These are phyloP conservation scores for Trachelus stipa DNA, from an alignment of 2,888 invertebrate genomes.

Conservation along the genomic window DNA sequence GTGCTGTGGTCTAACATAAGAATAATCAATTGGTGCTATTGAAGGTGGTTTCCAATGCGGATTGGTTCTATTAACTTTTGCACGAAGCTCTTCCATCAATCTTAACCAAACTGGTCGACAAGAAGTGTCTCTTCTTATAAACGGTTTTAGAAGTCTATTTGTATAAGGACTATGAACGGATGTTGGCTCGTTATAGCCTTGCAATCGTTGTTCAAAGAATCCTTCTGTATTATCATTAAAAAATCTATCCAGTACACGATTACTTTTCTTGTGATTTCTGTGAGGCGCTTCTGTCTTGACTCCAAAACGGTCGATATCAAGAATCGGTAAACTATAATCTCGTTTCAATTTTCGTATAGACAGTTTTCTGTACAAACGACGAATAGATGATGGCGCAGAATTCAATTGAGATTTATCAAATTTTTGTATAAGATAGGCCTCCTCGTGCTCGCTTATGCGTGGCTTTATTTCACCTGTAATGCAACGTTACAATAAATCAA, in stretches of 20 bases:
- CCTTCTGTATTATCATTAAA: slow-evolving; percentile 43
- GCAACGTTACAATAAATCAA: slow-evolving; percentile 8
- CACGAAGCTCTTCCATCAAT: slow-evolving; percentile 75
- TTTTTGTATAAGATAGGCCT: slow-evolving; percentile 64
- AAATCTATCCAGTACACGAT: slow-evolving; percentile 57
- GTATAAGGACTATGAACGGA: slow-evolving; percentile 79
- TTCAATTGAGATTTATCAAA: slow-evolving; percentile 48
- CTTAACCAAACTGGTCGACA: slow-evolving; percentile 79
- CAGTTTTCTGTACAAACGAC: slow-evolving; percentile 72
- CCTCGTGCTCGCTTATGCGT: slow-evolving; percentile 68
- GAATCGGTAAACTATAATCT: slow-evolving; percentile 69
- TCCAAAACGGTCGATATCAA: slow-evolving; percentile 69
- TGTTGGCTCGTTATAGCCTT: slow-evolving; percentile 69
- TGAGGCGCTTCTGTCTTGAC: slow-evolving; percentile 28
- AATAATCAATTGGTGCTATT: slow-evolving; percentile 81
- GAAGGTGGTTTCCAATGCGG: slow-evolving; percentile 64
- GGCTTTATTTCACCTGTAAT: slow-evolving; percentile 46
- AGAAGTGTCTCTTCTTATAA: slow-evolving; percentile 79
- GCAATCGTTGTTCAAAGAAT: slow-evolving; percentile 65
- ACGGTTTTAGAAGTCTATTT: slow-evolving; percentile 82
- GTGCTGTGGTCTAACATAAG: slow-evolving; percentile 88
- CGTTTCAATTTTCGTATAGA: slow-evolving; percentile 71
- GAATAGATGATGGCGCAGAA: slow-evolving; percentile 52
- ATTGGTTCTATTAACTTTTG: slow-evolving; percentile 68
- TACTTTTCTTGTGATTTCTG: slow-evolving; percentile 36